phyloP scores from a whole-genome alignment of 2,797 vertebrate genomes.

The Dermochelys coriacea region DNA sequence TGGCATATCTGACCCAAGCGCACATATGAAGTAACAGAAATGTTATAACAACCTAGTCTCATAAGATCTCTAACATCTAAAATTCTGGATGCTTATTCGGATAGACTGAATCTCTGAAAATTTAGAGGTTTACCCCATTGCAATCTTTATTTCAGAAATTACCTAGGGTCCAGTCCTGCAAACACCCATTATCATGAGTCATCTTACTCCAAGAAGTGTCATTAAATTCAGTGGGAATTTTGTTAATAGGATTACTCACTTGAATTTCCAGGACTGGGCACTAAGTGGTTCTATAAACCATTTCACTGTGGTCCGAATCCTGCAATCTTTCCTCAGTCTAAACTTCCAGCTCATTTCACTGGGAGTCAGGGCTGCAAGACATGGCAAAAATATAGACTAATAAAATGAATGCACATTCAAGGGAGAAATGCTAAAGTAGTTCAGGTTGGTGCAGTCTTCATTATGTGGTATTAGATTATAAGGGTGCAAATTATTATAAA shows the following conservation, averaged over 20 bases:
- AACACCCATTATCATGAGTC: neutral
- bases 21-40: too few relatives aligned
- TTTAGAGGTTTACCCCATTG: neutral
- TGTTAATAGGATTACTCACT: neutral
- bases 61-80: too few relatives aligned
- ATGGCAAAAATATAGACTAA: too few relatives aligned
- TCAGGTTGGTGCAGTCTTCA: neutral
- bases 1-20: too few relatives aligned
- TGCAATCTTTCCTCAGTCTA: neutral
- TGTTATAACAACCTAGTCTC: too few relatives aligned
- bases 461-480: neutral
- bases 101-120: neutral
- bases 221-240: neutral
- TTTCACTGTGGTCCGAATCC: neutral
- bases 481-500: neutral
- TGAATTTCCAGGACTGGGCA: neutral
- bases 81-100: too few relatives aligned
- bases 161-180: neutral
- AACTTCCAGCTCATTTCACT: neutral
- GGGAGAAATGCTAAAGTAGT: neutral
- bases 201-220: neutral
- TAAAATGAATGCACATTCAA: neutral
- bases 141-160: neutral
- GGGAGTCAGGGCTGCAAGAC: too few relatives aligned
- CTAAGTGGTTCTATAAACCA: neutral